A percentile compares a stretch with the other conserved stretches of the same genome.
These are phyloP conservation scores for Vanessa tameamea DNA, from an alignment of 1,140 invertebrate species.

Conservation along the genomic window DNA sequence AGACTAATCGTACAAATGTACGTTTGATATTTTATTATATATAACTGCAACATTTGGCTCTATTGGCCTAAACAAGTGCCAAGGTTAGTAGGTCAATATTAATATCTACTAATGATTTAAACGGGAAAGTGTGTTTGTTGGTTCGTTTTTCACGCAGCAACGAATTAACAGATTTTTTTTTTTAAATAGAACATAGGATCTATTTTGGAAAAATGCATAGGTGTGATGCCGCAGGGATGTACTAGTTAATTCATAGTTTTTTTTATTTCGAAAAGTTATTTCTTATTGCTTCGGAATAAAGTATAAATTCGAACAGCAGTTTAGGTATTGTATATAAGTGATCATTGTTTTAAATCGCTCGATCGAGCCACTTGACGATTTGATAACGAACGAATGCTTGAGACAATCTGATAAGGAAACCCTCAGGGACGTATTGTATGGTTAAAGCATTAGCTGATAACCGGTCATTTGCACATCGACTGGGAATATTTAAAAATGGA, in stretches of 20 bases:
- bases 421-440: constrained; percentile 23
- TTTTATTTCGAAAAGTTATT: not conserved
- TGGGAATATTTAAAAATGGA: not conserved
- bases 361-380: constrained; percentile 13
- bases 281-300: not conserved
- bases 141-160: too few species aligned
- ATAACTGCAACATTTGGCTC: constrained; percentile 13
- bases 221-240: too few species aligned
- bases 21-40: not conserved
- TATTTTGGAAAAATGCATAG: not conserved
- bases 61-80: constrained; percentile 10
- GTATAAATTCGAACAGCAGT: not conserved
- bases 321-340: not conserved
- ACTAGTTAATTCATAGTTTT: too few species aligned
- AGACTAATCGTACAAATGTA: not conserved
- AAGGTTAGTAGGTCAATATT: constrained; percentile 21
- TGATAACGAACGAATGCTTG: constrained; percentile 24
- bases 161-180: too few species aligned
- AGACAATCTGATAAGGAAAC: constrained; percentile 31
- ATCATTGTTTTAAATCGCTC: constrained; percentile 26
- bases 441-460: constrained; percentile 8
- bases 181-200: too few species aligned
- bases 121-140: too few species aligned
- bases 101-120: not conserved
- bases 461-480: constrained; percentile 23